Evolutionary conservation across 2,797 vertebrate genomes (phyloP), one percentile per base, ranked within the genome.

Genomic region (Morus bassanus): DNA sequence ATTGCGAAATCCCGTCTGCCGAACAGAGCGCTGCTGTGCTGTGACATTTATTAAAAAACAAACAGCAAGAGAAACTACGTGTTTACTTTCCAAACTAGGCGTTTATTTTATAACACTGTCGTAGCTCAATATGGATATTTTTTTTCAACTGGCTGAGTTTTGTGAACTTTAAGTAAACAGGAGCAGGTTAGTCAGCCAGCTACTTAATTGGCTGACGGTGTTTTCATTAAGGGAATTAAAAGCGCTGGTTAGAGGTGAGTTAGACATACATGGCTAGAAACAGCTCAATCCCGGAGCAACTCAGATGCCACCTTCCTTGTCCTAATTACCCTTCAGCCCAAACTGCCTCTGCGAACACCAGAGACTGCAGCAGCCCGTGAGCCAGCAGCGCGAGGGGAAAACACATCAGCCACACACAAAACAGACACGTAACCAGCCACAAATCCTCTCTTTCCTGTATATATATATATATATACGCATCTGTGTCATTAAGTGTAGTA

Each of bases 81-180:
- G 65, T 94, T 95, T 86, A 91, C 69, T 95, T 95, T 95, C 89
- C 94, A 86, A 14, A 78, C 54, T 5, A 63, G 39, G 93, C 1
- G 11, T 96, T 97, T 96, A 95, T 96, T 96, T 96, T 95, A 53
- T 86, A 85, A 61, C 85, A 30, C 43, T 11, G 85, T 41, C 5
- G 2, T 6, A 81, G 83, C 88, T 95, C 83, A 88, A 18, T 12
- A 6, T 24, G 83, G 69, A 33, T 48, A 19, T 64, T 30, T 27
- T 48, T 70, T 70, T 30, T 27, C 89, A 70, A 0, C 63, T 75
- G 85, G 85, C 85, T 85, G 85, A 65, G 22, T 88, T 83, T 48
- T 35, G 53, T 90, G 88, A 93, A 64, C 60, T 90, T 53, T 65
- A 39, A 88, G 83, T 80, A 88, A 95, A 93, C 74, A 91, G 89